These are phyloP conservation scores for Suncus etruscus DNA, from an alignment of 2,113 vertebrate genomes.

Conservation along the genomic window DNA sequence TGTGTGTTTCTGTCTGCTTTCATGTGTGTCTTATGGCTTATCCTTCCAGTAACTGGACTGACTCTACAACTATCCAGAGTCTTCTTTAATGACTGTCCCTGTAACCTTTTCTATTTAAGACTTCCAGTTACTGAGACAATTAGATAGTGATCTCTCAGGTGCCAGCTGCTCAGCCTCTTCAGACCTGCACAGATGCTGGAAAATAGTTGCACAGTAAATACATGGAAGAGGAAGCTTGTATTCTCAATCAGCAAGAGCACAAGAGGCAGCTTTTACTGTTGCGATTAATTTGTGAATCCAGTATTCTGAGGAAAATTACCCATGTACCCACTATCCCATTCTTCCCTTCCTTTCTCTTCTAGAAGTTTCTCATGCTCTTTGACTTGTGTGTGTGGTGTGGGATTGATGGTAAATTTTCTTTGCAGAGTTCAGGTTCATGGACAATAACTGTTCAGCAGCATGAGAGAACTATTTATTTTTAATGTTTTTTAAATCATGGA, in stretches of 20 bases:
- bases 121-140: background rate
- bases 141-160: background rate
- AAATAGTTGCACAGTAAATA: background rate
- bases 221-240: background rate
- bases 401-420: background rate
- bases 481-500: background rate
- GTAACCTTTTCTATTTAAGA: background rate
- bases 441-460: background rate
- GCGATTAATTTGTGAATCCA: background rate
- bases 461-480: constrained; percentile 36
- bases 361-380: background rate
- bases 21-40: background rate
- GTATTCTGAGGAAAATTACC: background rate
- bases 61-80: background rate
- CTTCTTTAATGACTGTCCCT: background rate
- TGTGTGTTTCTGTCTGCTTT: background rate
- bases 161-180: background rate
- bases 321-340: background rate
- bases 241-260: background rate
- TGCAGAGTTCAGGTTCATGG: background rate
- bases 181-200: background rate
- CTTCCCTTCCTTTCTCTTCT: background rate
- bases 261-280: background rate
- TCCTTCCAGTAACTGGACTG: background rate
- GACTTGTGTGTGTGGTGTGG: background rate